Conservation (phyloP, 1,140 invertebrate genomes). For the Microplitis mediator region DNA sequence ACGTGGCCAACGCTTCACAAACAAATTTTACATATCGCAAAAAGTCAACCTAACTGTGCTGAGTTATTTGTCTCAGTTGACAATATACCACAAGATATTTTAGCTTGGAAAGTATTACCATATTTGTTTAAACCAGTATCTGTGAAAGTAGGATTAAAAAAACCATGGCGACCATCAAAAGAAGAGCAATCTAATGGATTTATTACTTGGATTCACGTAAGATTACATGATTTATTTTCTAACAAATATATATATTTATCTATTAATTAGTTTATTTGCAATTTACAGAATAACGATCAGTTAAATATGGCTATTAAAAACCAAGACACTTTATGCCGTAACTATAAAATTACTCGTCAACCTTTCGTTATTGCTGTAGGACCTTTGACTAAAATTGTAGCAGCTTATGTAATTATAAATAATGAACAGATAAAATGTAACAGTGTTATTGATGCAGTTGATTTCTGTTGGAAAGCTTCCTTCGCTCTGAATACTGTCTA, state of each 20-base stretch:
- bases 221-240: too few relatives aligned
- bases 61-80: background rate
- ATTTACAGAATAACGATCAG: background rate
- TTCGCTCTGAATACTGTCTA: background rate
- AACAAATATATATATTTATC: too few relatives aligned
- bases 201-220: background rate
- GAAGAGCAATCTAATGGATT: background rate
- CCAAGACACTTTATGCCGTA: background rate
- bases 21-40: background rate
- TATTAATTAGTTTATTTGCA: background rate
- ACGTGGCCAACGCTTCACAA: background rate
- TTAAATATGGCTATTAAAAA: background rate
- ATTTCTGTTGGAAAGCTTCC: slow-evolving; percentile 24
- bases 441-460: slow-evolving; percentile 9
- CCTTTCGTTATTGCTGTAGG: slow-evolving; percentile 25
- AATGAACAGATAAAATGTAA: slow-evolving; percentile 11
- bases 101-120: background rate
- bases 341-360: background rate
- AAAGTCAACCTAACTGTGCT: background rate
- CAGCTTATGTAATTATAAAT: slow-evolving; percentile 17
- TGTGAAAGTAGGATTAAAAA: background rate
- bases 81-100: background rate
- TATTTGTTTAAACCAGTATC: background rate
- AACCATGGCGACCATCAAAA: background rate
- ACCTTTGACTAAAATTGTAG: background rate